Evolutionary conservation across 2,113 vertebrate species (phyloP), one percentile per base, ranked within the genome.

Genomic region (Brevimyrus niger): DNA sequence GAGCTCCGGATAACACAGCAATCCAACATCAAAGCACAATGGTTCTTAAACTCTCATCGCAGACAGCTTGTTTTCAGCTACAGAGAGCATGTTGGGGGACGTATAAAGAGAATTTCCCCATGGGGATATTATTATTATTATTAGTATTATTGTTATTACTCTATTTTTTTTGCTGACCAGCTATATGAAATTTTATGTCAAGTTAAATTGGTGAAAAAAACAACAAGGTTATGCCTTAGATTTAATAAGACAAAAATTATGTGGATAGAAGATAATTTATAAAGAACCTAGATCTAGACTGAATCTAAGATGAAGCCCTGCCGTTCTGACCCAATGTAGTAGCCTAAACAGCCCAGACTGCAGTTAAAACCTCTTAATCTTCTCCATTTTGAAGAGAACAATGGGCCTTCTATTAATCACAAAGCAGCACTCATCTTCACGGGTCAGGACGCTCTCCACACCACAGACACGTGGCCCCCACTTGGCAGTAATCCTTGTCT

Each of bases 401-500:
- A 94, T 94, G 92, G 92, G 90, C 90, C 89, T 90, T 92, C 90
- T 94, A 89, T 95, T 90, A 89, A 90, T 92, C 92, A 93, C 91
- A 91, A 91, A 92, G 89, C 92, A 89, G 90, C 1, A 35, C 87
- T 8, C 90, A 92, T 93, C 93, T 93, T 93, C 94, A 93, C 87
- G 90, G 0, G 90, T 89, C 90, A 91, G 91, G 91, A 91, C 93
- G 93, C 93, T 92, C 94, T 46, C 91, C 91, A 92, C 87, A 91
- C 92, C 90, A 0, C 93, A 92, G 94, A 89, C 93, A 92, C 23
- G 90, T 89, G 94, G 92, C 93, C 93, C 76, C 93, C 90, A 94
- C 94, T 94, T 93, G 95, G 94, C 93, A 61, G 0, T 94, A 94
- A 95, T 92, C 92, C 92, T 90, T 91, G 51, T 53, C 27, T 93